Evolutionary conservation across 2,797 vertebrate genomes (phyloP), one percentile per base, ranked within the genome.

Genomic region (Xerus rutilus): DNA sequence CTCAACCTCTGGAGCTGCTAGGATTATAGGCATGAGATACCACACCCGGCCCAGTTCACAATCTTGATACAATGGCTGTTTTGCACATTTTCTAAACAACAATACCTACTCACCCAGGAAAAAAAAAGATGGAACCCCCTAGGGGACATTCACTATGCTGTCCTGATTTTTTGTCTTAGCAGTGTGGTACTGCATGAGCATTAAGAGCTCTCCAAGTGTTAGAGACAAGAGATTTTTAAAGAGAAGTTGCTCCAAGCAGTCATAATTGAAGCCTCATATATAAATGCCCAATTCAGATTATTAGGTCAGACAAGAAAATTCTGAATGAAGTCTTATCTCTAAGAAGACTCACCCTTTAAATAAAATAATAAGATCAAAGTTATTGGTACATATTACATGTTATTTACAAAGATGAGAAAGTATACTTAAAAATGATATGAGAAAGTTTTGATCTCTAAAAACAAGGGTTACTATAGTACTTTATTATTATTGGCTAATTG

Each of bases 401-500:
- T 49, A 43, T 62, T 65, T 43, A 14, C 45, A 30, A 45, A 67
- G 39, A 52, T 28, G 8, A 39, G 4, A 35, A 69, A 77, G 28
- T 70, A 0, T 23, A 32, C 69, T n/a, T 54, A 5, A 76, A 67
- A 86, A 49, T 21, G 32, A 11, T 13, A 74, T 25, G 14, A 32
- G 69, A 47, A 84, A 20, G 2, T 7, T 35, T 54, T 32, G 30
- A 35, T 49, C 35, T 54, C 49, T 52, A 52, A 45, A 85, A 52
- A 10, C 20, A 47, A 78, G 30, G 17, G 14, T 35, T 49, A 30
- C 3, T 35, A 14, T 4, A 20, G 35, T 47, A 32, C 47, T 52
- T 14, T 14, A 35, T 3, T n/a, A 17, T 0, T 1, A 79, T 28
- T 3, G 23, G 23, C 5, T 4, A 8, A 72, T 13, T 39, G 35